These are phyloP conservation scores for Opisthocomus hoazin DNA, from an alignment of 2,113 vertebrate genomes.

Conservation along the genomic window DNA sequence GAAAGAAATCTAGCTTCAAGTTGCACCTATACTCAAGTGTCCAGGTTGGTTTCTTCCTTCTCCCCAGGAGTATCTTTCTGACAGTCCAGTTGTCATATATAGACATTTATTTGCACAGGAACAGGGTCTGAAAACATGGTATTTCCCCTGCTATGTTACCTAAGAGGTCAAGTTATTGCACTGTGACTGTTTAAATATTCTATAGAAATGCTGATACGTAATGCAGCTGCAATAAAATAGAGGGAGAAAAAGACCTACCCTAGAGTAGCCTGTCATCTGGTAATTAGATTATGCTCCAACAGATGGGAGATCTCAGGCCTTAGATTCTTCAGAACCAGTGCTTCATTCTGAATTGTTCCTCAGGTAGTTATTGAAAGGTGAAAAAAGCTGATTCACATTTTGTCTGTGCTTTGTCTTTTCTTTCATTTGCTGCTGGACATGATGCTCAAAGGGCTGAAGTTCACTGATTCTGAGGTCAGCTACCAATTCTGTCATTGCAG, in stretches of 20 bases:
- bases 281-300: neutral
- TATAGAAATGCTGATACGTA: neutral
- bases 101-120: neutral
- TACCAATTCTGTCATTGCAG: neutral
- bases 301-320: neutral
- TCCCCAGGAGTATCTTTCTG: neutral
- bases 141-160: neutral
- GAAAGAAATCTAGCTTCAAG: neutral
- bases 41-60: neutral
- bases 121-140: neutral
- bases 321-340: neutral
- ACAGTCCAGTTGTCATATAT: neutral
- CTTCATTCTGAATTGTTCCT: neutral
- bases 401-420: neutral
- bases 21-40: neutral
- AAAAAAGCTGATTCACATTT: neutral
- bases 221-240: neutral
- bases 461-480: neutral
- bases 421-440: neutral
- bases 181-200: neutral
- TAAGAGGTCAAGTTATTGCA: neutral
- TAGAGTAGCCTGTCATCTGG: neutral
- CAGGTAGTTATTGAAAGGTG: neutral
- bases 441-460: neutral
- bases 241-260: neutral